These are phyloP conservation scores for Harpegnathos saltator DNA, from an alignment of 1,140 invertebrate species.

Conservation along the genomic window DNA sequence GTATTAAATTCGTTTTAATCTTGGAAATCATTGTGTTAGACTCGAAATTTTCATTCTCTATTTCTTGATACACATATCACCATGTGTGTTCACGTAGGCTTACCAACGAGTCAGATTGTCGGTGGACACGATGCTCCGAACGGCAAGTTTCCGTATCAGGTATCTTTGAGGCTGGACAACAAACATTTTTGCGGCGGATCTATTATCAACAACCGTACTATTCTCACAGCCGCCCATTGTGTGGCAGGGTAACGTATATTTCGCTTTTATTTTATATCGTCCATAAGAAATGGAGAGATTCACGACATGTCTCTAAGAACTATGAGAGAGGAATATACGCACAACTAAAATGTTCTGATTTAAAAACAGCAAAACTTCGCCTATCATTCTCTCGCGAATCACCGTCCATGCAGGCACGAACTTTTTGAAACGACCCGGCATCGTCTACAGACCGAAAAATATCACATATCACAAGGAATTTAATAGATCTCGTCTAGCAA, in stretches of 20 bases:
- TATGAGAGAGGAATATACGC: not conserved
- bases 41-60: too few species aligned
- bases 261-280: constrained; percentile 1
- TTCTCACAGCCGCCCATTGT: constrained; percentile 88
- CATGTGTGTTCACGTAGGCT: constrained; percentile 6
- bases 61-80: not conserved
- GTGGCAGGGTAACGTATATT: constrained; percentile 71
- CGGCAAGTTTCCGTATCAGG: constrained; percentile 84
- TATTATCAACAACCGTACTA: constrained; percentile 84
- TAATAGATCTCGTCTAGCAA: constrained; percentile 64
- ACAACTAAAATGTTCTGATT: not conserved
- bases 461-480: constrained; percentile 81
- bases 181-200: constrained; percentile 87
- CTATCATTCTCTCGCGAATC: constrained; percentile 7
- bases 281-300: not conserved
- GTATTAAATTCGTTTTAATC: too few species aligned
- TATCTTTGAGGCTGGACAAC: constrained; percentile 79
- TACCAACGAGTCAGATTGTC: constrained; percentile 61
- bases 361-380: not conserved
- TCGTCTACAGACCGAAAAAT: constrained; percentile 70
- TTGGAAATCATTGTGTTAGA: too few species aligned
- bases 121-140: constrained; percentile 72
- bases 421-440: constrained; percentile 68
- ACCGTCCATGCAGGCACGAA: constrained; percentile 75
- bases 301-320: not conserved